phyloP scores from a whole-genome alignment of 2,888 invertebrate species.

The Dasypolia templi region DNA sequence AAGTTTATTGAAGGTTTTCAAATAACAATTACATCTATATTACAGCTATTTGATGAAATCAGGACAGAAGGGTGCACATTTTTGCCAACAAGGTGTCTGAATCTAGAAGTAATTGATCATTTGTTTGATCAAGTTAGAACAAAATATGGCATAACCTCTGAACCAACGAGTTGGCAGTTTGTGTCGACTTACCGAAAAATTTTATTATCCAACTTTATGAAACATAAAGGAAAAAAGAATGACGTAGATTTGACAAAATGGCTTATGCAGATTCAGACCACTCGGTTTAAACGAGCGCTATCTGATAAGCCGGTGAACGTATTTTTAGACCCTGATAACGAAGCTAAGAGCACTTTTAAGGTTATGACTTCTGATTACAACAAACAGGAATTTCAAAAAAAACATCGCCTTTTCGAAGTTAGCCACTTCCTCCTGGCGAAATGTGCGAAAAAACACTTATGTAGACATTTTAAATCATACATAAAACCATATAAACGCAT shows the following conservation, averaged over 20 bases:
- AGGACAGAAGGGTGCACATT: constrained; percentile 42
- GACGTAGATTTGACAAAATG: constrained; percentile 19
- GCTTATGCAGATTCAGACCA: constrained; percentile 7
- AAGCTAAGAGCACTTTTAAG: not conserved
- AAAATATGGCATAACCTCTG: constrained; percentile 19
- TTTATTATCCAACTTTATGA: constrained; percentile 9
- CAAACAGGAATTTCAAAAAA: not conserved
- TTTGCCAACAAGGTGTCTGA: constrained; percentile 37
- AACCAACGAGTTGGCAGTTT: constrained; percentile 35
- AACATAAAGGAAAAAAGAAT: not conserved
- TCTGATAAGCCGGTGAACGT: not conserved
- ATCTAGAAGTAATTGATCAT: constrained; percentile 27
- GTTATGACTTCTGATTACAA: constrained; percentile 36
- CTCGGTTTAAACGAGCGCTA: not conserved
- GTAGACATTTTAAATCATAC: constrained; percentile 20
- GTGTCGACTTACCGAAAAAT: constrained; percentile 24
- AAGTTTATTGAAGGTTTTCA: constrained; percentile 46
- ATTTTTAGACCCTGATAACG: not conserved
- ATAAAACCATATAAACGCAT: constrained; percentile 28
- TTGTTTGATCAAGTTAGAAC: constrained; percentile 34
- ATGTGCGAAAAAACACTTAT: constrained; percentile 30
- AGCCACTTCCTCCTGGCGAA: constrained; percentile 33
- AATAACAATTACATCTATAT: constrained; percentile 52
- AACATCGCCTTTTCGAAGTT: constrained; percentile 20
- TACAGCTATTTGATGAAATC: constrained; percentile 39